These are phyloP conservation scores for Sciurus vulgaris DNA, from an alignment of 2,797 vertebrate genomes.

Conservation along the genomic window DNA sequence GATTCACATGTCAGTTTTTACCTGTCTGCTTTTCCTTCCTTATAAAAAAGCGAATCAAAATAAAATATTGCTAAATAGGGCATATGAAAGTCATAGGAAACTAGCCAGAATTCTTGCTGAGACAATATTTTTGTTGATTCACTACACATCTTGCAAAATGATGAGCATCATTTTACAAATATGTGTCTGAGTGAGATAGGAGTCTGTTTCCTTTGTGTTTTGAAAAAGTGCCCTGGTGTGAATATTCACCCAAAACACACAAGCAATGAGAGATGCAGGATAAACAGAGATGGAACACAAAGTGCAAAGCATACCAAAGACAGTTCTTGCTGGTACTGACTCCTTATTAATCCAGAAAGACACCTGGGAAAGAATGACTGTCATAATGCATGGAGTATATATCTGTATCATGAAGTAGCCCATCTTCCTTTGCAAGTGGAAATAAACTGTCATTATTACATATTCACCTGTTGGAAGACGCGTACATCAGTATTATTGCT, in stretches of 20 bases:
- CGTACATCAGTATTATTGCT: constrained; percentile 77
- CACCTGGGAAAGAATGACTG: constrained; percentile 97
- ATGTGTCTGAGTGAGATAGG: constrained; percentile 93
- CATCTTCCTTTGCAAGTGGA: constrained; percentile 96
- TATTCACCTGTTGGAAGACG: constrained; percentile 95
- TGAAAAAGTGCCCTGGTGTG: constrained; percentile 90
- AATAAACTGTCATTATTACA: constrained; percentile 98
- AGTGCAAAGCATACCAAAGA: constrained; percentile 93
- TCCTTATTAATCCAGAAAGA: constrained; percentile 99
- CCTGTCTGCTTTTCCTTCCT: neutral
- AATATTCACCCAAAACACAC: constrained; percentile 91
- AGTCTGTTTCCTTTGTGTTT: constrained; percentile 91
- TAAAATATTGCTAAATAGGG: neutral
- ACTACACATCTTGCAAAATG: constrained; percentile 90
- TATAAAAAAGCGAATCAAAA: constrained; percentile 21
- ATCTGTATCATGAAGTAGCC: constrained; percentile 99
- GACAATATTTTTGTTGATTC: constrained; percentile 92
- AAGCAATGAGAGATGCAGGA: constrained; percentile 79
- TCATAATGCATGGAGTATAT: constrained; percentile 98
- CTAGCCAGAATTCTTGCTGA: constrained; percentile 91
- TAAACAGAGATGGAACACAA: constrained; percentile 35
- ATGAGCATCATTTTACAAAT: constrained; percentile 93
- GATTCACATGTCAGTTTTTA: neutral
- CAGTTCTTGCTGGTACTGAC: constrained; percentile 96
- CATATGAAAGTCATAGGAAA: constrained; percentile 77